These are phyloP conservation scores for Hymenochirus boettgeri DNA, from an alignment of 2,113 vertebrate genomes.

Conservation along the genomic window DNA sequence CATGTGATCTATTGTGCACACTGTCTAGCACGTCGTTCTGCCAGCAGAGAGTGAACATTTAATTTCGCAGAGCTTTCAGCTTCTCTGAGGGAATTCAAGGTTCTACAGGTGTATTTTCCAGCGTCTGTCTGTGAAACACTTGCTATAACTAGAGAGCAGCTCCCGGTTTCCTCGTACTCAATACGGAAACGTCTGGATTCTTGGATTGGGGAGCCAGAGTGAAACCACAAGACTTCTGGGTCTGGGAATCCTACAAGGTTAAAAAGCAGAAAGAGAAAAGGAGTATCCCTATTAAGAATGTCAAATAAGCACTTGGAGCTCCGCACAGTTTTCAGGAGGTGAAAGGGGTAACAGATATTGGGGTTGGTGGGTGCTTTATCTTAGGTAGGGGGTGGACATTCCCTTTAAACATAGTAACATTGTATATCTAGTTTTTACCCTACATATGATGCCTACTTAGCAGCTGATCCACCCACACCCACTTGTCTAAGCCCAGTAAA, in stretches of 20 bases:
- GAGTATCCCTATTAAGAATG: too few species aligned
- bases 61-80: conserved; percentile 52
- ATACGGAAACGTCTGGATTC: conserved; percentile 46
- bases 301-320: too few species aligned
- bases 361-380: too few species aligned
- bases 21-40: not conserved
- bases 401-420: too few species aligned
- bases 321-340: too few species aligned
- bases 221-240: conserved; percentile 65
- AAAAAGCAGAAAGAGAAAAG: too few species aligned
- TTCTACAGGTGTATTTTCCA: conserved; percentile 63
- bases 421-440: too few species aligned
- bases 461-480: too few species aligned
- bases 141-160: conserved; percentile 58
- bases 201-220: conserved; percentile 46
- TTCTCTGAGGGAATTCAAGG: conserved; percentile 53
- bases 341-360: too few species aligned
- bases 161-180: conserved; percentile 54
- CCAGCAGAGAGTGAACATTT: conserved; percentile 33
- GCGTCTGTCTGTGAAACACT: conserved; percentile 53
- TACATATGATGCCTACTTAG: too few species aligned
- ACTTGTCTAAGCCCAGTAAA: too few species aligned
- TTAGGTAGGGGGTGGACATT: too few species aligned
- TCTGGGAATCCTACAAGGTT: conserved; percentile 68
- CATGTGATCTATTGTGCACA: not conserved